Conservation (phyloP, 2,888 invertebrate species). For the Harpagoxenus sublaevis region DNA sequence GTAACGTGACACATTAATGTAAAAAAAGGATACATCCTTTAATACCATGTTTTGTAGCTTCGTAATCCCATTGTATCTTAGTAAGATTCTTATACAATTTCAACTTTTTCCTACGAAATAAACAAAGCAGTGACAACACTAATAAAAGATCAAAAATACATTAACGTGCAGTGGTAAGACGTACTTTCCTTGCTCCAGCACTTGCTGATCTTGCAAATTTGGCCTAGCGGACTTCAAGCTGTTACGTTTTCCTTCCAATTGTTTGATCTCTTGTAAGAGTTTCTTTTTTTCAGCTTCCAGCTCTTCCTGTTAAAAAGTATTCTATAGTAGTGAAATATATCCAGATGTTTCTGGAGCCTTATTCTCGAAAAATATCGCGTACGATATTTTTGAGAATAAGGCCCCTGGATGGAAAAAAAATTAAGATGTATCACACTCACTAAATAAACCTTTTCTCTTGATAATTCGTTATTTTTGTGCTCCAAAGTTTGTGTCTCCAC, state of each 20-base stretch:
- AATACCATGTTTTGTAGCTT: slow-evolving; percentile 43
- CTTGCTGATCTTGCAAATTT: slow-evolving; percentile 61
- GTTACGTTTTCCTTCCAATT: slow-evolving; percentile 53
- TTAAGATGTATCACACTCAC: slow-evolving; percentile 48
- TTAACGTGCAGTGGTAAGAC: slow-evolving; percentile 15
- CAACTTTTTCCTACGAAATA: slow-evolving; percentile 63
- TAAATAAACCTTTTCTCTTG: slow-evolving; percentile 45
- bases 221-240: slow-evolving; percentile 60
- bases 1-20: neutral
- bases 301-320: slow-evolving; percentile 56
- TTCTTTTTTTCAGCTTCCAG: slow-evolving; percentile 61
- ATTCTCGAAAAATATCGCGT: no score
- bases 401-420: neutral
- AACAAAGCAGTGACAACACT: neutral
- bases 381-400: no score
- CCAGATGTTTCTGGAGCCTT: no score
- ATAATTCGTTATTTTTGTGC: slow-evolving; percentile 50
- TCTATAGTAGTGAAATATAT: slow-evolving; percentile 2
- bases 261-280: slow-evolving; percentile 44
- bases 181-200: slow-evolving; percentile 71
- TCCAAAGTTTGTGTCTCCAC: slow-evolving; percentile 54
- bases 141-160: neutral
- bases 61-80: slow-evolving; percentile 70
- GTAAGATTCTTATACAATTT: slow-evolving; percentile 70
- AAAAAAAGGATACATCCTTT: slow-evolving; percentile 73